phyloP scores from a whole-genome alignment of 2,888 invertebrate genomes.

The Lasioglossum marginatum region DNA sequence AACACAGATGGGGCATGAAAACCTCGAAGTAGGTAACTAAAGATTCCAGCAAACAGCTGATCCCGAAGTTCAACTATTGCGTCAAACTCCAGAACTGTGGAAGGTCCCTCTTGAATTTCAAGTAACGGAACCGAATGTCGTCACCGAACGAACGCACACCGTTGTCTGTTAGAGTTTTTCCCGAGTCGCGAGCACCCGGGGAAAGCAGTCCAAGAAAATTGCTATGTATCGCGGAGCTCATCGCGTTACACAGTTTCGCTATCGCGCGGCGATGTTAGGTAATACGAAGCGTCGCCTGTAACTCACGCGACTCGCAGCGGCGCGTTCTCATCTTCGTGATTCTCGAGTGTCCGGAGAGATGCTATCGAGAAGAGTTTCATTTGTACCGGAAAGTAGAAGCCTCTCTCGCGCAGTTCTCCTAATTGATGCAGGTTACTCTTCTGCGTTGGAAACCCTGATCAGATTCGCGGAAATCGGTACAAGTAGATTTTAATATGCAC shows the following conservation, averaged over 20 bases:
- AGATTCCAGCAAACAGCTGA: slow-evolving; percentile 11
- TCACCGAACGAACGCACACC: slow-evolving; percentile 1
- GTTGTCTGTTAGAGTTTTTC: slow-evolving; percentile 5
- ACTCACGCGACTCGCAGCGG: slow-evolving; percentile 24
- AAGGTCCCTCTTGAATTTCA: slow-evolving; percentile 10
- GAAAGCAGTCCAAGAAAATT: slow-evolving; percentile 40
- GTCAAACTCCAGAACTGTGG: slow-evolving; percentile 2
- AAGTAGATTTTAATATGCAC: background rate
- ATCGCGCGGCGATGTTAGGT: slow-evolving; percentile 35
- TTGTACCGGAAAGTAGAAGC: slow-evolving; percentile 21
- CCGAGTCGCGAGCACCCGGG: background rate
- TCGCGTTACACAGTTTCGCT: slow-evolving; percentile 40
- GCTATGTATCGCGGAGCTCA: slow-evolving; percentile 43
- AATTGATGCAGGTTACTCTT: background rate
- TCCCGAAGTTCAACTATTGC: slow-evolving; percentile 9
- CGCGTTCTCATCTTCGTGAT: slow-evolving; percentile 49
- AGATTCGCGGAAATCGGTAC: background rate
- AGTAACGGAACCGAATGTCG: slow-evolving; percentile 22
- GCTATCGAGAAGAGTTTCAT: slow-evolving; percentile 47
- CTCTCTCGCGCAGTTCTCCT: background rate
- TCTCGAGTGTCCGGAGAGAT: slow-evolving; percentile 41
- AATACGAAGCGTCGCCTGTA: slow-evolving; percentile 43
- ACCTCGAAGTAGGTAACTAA: background rate
- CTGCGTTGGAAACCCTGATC: background rate
- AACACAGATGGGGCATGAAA: background rate